Conservation (phyloP, 2,797 vertebrate species). For the Notamacropus eugenii region DNA sequence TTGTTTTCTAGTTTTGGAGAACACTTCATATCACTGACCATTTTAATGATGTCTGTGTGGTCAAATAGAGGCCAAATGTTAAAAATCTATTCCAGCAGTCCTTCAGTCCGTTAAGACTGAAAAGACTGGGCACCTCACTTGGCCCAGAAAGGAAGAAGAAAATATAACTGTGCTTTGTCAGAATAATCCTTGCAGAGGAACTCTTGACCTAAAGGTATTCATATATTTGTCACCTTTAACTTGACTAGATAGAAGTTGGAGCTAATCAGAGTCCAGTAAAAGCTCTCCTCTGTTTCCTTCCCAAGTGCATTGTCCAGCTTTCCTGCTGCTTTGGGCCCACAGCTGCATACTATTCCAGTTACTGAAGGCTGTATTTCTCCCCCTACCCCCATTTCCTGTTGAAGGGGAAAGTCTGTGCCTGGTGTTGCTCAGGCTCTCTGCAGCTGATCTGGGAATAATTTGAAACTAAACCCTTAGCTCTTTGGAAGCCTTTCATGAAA, state of each 20-base stretch:
- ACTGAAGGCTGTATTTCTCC: background rate
- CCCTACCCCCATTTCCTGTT: constrained; percentile 79
- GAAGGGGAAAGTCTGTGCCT: constrained; percentile 55
- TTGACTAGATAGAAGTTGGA: background rate
- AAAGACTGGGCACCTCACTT: constrained; percentile 12
- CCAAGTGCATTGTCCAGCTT: background rate
- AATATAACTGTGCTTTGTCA: background rate
- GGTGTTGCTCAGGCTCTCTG: constrained; percentile 73
- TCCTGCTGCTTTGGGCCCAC: constrained; percentile 44
- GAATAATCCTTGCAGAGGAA: background rate
- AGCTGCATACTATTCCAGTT: constrained; percentile 62
- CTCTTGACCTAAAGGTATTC: background rate
- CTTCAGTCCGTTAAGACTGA: background rate
- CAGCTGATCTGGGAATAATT: constrained; percentile 84
- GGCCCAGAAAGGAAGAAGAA: constrained; percentile 22
- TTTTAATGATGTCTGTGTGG: background rate
- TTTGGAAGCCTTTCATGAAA: constrained; percentile 82
- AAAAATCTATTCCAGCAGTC: background rate
- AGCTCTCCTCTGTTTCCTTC: background rate
- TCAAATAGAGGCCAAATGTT: background rate
- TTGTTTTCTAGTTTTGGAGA: background rate
- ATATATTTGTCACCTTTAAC: background rate
- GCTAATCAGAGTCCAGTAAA: background rate
- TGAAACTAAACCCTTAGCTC: constrained; percentile 81
- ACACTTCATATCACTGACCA: background rate